phyloP scores from a whole-genome alignment of 2,113 vertebrate species.

The Oryctolagus cuniculus region mOryCun1.1 NC_091442.1:59518001-59518500 shows the following conservation, averaged over 20 bases:
- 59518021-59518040: neutral
- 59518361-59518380: too few species aligned
- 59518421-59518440: too few species aligned
- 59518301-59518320: too few species aligned
- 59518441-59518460: too few species aligned
- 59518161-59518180: neutral
- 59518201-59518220: neutral
- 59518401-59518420: too few species aligned
- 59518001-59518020: neutral
- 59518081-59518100: neutral
- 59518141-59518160: neutral
- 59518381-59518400: too few species aligned
- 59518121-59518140: neutral
- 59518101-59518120: neutral
- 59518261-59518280: neutral
- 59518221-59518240: neutral
- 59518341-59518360: too few species aligned
- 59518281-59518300: neutral
- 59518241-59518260: constrained; percentile 6
- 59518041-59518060: too few species aligned
- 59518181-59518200: neutral
- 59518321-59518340: too few species aligned
- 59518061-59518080: neutral
- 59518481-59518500: too few species aligned
- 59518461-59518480: too few species aligned